Conservation (phyloP, 2,888 invertebrate species). For the Allolobophora icterica region DNA sequence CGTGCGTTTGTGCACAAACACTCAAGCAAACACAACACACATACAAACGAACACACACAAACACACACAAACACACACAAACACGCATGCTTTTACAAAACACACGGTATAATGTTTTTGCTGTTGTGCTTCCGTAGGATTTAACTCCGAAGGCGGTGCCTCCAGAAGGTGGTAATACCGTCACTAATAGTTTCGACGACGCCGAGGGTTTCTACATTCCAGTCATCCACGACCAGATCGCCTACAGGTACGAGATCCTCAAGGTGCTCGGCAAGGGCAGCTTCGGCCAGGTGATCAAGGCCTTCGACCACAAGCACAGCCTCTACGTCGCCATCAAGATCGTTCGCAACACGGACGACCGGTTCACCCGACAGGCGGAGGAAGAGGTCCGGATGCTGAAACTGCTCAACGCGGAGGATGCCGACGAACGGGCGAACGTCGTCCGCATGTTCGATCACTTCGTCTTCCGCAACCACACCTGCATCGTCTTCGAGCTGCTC, state of each 20-base stretch:
- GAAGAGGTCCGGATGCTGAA: constrained; percentile 96
- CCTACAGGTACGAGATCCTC: constrained; percentile 79
- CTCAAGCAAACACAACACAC: not conserved
- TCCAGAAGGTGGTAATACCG: not conserved
- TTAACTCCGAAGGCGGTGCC: not conserved
- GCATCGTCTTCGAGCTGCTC: constrained; percentile 94
- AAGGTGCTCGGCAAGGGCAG: constrained; percentile 98
- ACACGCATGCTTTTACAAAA: not conserved
- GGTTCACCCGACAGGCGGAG: constrained; percentile 83
- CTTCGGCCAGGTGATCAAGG: constrained; percentile 97
- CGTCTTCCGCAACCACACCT: constrained; percentile 96
- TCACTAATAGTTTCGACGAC: constrained; percentile 69
- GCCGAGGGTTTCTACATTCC: constrained; percentile 93
- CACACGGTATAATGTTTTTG: not conserved
- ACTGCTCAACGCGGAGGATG: constrained; percentile 92
- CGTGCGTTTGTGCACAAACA: not conserved
- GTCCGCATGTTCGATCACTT: constrained; percentile 98
- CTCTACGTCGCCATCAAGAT: constrained; percentile 96
- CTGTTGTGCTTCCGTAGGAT: not conserved
- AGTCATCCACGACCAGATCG: constrained; percentile 96
- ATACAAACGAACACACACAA: not conserved
- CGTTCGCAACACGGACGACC: constrained; percentile 84
- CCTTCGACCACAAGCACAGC: constrained; percentile 95
- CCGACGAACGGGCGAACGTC: constrained; percentile 96
- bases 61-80: too few relatives aligned